Percentiles rank a stretch among this genome's conserved stretches.
These are phyloP conservation scores for Horisme vitalbata DNA, from an alignment of 2,888 invertebrate species.

Conservation along the genomic window DNA sequence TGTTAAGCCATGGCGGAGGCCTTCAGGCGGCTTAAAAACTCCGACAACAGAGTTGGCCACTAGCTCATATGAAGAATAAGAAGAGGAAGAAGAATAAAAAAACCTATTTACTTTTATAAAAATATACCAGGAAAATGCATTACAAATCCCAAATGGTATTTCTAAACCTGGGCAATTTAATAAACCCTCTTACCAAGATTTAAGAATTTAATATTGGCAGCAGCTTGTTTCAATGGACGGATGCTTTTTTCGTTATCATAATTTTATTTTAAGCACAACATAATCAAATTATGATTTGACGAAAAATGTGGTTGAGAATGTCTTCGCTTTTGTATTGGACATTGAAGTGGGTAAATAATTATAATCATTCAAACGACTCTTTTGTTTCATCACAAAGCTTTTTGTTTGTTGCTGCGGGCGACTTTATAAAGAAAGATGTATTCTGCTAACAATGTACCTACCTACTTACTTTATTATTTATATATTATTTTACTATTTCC, in stretches of 20 bases:
- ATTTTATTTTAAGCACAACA: constrained; percentile 56
- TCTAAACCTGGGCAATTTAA: constrained; percentile 45
- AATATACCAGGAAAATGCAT: too few relatives aligned
- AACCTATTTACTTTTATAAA: too few relatives aligned
- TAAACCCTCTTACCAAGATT: constrained; percentile 53
- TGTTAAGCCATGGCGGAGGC: too few relatives aligned
- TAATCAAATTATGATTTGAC: constrained; percentile 67
- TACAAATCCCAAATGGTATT: constrained; percentile 19
- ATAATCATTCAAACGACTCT: constrained; percentile 46
- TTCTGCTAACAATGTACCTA: too few relatives aligned
- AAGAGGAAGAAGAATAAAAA: too few relatives aligned
- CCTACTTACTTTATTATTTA: too few relatives aligned
- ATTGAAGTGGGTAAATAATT: constrained; percentile 47
- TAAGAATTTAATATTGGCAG: constrained; percentile 73
- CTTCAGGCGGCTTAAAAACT: too few relatives aligned
- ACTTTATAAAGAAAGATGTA: too few relatives aligned
- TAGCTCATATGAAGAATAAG: too few relatives aligned
- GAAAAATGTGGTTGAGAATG: constrained; percentile 30
- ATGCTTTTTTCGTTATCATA: constrained; percentile 65
- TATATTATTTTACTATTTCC: too few relatives aligned
- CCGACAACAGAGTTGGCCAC: too few relatives aligned
- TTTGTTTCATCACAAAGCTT: constrained; percentile 47
- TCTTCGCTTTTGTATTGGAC: constrained; percentile 38
- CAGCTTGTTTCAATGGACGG: constrained; percentile 68
- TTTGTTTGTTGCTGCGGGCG: constrained; percentile 1